A percentile compares a stretch with the other conserved stretches of the same genome.
Evolutionary conservation across 2,113 vertebrate species (phyloP).

Genomic region (Tragelaphus scriptus): DNA sequence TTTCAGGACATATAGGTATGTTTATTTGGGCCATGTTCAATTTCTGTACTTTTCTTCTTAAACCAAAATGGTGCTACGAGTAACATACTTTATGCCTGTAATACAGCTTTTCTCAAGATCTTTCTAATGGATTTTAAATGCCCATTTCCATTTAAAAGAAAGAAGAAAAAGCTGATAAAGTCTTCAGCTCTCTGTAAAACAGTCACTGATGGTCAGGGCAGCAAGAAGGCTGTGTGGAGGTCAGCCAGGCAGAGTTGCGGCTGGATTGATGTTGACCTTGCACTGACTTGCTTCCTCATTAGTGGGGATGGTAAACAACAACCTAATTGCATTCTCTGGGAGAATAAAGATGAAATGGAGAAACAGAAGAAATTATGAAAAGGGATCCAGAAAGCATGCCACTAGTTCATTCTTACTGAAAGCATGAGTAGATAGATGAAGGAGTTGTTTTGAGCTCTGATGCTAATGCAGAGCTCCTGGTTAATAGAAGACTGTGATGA

Average conservation of each 20-base stretch:
- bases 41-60: background rate
- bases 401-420: background rate
- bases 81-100: background rate
- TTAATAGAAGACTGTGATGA: background rate
- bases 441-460: background rate
- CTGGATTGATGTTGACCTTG: background rate
- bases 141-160: background rate
- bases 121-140: constrained; percentile 7
- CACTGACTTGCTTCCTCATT: background rate
- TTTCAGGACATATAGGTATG: background rate
- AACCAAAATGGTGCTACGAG: background rate
- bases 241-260: background rate
- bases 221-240: background rate
- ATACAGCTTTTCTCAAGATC: background rate
- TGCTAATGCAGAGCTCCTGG: background rate
- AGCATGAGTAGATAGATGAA: background rate
- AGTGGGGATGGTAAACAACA: background rate
- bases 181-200: background rate
- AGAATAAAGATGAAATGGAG: background rate
- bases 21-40: background rate
- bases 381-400: background rate
- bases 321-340: background rate
- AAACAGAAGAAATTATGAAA: background rate
- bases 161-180: background rate
- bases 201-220: background rate